Base-by-base conservation (phyloP, 1,140 invertebrate genomes). In the Drosophila persimilis region DNA sequence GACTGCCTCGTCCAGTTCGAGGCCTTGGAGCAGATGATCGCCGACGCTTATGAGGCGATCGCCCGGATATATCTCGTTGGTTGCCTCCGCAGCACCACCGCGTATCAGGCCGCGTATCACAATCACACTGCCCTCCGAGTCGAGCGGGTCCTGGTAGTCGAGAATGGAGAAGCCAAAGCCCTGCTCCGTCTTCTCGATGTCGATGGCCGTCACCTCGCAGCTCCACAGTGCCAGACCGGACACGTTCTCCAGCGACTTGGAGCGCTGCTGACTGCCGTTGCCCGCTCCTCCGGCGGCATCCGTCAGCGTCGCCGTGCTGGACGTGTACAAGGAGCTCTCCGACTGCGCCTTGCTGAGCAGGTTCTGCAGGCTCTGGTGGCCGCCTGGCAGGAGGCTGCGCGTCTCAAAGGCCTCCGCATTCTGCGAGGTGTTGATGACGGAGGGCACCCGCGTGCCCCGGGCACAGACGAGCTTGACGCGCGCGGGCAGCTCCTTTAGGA, bases 121-220 rank as follows among this genome's bases (percentile, higher is more conserved):
- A 90, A 99, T 99, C 29, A 99, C 97, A 55, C 97, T 98, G 69
- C 97, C 96, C 71, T 95, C 94, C 6, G 96, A 95, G 92, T 98
- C 97, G 73, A 97, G 92, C 1, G 97, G 97, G 92, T 98, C 97
- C 93, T 97, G 94, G 92, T 99, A 99, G 92, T 99, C 98, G 43
- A 99, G 93, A 70, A 99, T 98, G 67, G 97, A 98, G 92, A 99
- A 99, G 48, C 98, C 98, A 13, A 99, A 94, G 4, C 98, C 98
- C 66, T 96, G 94, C 77, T 98, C 97, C 47, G 95, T 96, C 93
- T 99, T 99, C 13, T 94, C 92, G 35, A 99, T 93, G 88, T 97
- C 95, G 54, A 99, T 95, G 77, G 96, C 94, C 67, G 97, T 96
- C 43, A 97, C 95, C 80, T 98, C 96, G 78, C 95, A 95, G 81